phyloP scores from a whole-genome alignment of 2,888 invertebrate genomes.

The Oxycera nigricornis region DNA sequence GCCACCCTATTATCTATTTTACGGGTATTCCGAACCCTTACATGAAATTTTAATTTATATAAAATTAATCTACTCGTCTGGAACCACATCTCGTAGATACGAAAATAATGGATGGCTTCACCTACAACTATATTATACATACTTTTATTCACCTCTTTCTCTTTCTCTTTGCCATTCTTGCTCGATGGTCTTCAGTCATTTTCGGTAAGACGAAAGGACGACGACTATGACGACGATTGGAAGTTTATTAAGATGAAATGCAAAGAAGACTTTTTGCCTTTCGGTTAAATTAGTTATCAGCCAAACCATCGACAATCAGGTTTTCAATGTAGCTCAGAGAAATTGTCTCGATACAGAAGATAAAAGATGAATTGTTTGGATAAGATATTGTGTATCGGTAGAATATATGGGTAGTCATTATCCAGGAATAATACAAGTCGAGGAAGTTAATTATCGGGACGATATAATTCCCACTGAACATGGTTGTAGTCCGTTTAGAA shows the following conservation, averaged over 20 bases:
- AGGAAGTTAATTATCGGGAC: background rate
- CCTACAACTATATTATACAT: background rate
- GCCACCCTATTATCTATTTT: constrained; percentile 44
- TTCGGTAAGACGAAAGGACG: background rate
- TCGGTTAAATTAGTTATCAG: constrained; percentile 45
- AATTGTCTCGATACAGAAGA: constrained; percentile 18
- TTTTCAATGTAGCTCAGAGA: constrained; percentile 25
- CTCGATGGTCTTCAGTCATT: constrained; percentile 6
- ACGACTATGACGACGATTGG: constrained; percentile 35
- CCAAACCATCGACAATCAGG: constrained; percentile 21
- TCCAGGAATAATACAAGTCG: background rate
- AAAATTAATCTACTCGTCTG: constrained; percentile 48
- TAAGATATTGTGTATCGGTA: constrained; percentile 13
- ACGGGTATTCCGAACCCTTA: constrained; percentile 42
- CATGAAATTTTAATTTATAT: constrained; percentile 48
- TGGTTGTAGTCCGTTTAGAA: too few relatives aligned
- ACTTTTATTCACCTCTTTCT: background rate
- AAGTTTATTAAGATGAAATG: constrained; percentile 48
- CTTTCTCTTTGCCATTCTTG: too few relatives aligned
- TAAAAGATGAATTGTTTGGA: constrained; percentile 24
- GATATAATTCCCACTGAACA: too few relatives aligned
- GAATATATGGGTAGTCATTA: constrained; percentile 9
- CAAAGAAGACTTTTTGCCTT: constrained; percentile 46
- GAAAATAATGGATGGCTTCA: constrained; percentile 45
- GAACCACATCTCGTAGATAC: constrained; percentile 47